phyloP scores from a whole-genome alignment of 2,113 vertebrate species.

The Ptilorrhoa leucosticta region DNA sequence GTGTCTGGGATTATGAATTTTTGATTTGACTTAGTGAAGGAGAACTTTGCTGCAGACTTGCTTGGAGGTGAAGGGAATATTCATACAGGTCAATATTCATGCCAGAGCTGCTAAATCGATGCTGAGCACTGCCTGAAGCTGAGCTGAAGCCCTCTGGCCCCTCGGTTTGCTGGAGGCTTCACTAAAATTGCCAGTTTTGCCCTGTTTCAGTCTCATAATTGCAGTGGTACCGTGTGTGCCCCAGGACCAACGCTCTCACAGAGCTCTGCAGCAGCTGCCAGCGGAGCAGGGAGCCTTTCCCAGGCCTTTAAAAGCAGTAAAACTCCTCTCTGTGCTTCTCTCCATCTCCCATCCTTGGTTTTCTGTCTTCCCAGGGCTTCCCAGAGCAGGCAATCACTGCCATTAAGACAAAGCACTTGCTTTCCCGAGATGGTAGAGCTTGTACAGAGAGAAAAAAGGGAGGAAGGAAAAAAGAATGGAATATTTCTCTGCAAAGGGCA shows the following conservation, averaged over 20 bases:
- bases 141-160: neutral
- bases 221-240: fast-evolving
- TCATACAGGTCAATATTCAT: neutral
- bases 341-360: neutral
- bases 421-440: neutral
- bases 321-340: neutral
- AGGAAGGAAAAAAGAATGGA: neutral
- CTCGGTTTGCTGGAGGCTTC: neutral
- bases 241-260: neutral
- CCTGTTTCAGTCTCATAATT: neutral
- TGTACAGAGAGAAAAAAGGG: neutral
- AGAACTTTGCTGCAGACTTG: neutral
- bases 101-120: neutral
- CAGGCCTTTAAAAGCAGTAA: neutral
- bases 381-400: constrained; percentile 4
- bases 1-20: neutral
- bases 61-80: neutral
- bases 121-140: neutral
- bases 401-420: constrained; percentile 5
- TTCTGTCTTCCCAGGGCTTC: neutral
- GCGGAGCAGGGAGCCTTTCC: neutral
- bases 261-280: neutral
- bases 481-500: constrained; percentile 37
- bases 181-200: neutral
- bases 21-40: neutral